phyloP scores from a whole-genome alignment of 2,113 vertebrate species.

The Struthidea cinerea region DNA sequence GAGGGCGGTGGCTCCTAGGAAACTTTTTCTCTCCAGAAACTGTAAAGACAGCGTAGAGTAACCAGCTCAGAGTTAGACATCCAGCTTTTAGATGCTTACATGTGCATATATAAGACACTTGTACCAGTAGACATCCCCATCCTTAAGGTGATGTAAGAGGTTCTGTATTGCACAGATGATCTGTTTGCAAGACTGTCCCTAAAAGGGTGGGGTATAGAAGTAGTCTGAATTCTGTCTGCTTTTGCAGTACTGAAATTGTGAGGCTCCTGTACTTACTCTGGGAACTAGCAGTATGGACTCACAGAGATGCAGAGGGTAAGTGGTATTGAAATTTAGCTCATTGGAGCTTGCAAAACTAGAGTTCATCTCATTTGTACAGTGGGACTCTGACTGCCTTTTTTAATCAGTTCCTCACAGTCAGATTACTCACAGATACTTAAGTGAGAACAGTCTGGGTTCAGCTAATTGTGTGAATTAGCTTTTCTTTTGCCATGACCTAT shows the following conservation, averaged over 20 bases:
- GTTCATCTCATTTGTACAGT: background rate
- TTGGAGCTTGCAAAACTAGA: background rate
- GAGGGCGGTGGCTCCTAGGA: background rate
- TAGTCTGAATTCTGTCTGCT: background rate
- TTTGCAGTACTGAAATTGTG: background rate
- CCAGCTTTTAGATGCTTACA: background rate
- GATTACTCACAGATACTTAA: background rate
- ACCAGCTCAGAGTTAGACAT: background rate
- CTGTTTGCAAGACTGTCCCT: background rate
- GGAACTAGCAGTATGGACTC: rapidly evolving
- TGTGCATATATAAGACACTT: background rate
- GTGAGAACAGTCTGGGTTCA: background rate
- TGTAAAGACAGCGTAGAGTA: background rate
- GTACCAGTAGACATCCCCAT: background rate
- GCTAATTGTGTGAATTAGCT: background rate
- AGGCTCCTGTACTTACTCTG: background rate
- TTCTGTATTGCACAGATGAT: background rate
- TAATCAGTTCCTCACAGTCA: background rate
- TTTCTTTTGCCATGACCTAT: background rate
- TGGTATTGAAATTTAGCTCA: background rate
- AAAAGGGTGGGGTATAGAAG: background rate
- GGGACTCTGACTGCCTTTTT: background rate
- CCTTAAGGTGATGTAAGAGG: background rate
- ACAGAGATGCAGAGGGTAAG: background rate
- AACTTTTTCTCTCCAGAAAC: background rate